Evolutionary conservation across 2,888 invertebrate species (phyloP).

Genomic region (Lasioglossum morio): DNA sequence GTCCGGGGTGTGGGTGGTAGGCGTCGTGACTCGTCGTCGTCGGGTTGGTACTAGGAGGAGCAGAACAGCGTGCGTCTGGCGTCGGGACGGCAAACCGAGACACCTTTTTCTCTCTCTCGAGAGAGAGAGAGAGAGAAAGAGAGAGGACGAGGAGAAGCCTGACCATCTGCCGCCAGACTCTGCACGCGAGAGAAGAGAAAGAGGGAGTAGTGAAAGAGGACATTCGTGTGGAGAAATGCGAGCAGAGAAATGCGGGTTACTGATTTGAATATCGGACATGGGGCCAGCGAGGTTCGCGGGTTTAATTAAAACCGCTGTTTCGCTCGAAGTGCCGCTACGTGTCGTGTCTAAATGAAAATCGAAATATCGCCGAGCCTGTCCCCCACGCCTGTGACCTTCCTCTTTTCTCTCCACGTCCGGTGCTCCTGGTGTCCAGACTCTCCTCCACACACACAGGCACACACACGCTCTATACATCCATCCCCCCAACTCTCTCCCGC

Average conservation of each 20-base stretch:
- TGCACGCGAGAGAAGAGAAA: constrained; percentile 19
- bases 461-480: neutral
- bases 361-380: constrained; percentile 73
- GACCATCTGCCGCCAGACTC: constrained; percentile 80
- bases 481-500: neutral
- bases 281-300: constrained; percentile 36
- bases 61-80: constrained; percentile 31
- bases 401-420: constrained; percentile 26
- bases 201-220: constrained; percentile 50
- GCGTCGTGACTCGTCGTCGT: neutral
- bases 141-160: constrained; percentile 65
- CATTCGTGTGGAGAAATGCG: constrained; percentile 41
- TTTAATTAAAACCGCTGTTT: constrained; percentile 83
- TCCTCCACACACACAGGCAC: neutral
- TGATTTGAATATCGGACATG: constrained; percentile 80
- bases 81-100: constrained; percentile 50
- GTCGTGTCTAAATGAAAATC: constrained; percentile 80
- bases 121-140: too few species aligned
- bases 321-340: constrained; percentile 74
- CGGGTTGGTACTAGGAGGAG: neutral
- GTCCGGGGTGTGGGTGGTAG: neutral
- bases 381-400: constrained; percentile 19
- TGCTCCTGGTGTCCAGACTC: constrained; percentile 6
- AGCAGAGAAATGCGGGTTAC: constrained; percentile 76
- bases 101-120: constrained; percentile 75